These are phyloP conservation scores for Cladopsammia gracilis DNA, from an alignment of 64 coral and sea anemone genomes.

Conservation along the genomic window DNA sequence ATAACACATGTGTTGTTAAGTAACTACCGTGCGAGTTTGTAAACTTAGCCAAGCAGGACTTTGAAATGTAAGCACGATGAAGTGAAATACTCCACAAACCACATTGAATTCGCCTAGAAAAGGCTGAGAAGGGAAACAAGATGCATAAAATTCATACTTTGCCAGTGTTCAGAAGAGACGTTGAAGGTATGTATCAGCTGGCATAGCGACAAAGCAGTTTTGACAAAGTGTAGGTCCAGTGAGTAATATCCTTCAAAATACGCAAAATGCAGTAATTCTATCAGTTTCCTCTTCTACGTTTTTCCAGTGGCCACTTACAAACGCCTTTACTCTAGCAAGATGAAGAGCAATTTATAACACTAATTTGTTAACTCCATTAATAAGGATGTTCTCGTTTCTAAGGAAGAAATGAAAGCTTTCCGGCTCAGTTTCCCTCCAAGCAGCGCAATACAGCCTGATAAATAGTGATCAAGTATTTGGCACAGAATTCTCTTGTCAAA, in stretches of 20 bases:
- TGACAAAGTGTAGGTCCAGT: neutral
- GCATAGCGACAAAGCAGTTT: neutral
- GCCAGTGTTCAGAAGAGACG: neutral
- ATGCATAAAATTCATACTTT: conserved; percentile 4
- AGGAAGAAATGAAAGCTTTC: neutral
- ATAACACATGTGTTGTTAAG: conserved; percentile 9
- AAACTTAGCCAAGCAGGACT: too few species aligned
- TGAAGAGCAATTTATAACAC: neutral
- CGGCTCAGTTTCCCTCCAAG: neutral
- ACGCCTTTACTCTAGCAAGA: neutral
- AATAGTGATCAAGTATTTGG: neutral
- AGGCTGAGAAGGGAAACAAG: neutral
- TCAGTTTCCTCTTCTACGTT: neutral
- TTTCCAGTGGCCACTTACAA: neutral
- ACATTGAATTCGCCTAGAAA: neutral
- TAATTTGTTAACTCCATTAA: neutral
- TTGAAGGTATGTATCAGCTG: neutral
- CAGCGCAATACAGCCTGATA: neutral
- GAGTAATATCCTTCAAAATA: neutral
- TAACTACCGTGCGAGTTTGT: neutral
- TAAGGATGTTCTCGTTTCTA: conserved; percentile 25
- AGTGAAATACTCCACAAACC: neutral
- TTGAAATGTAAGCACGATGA: neutral
- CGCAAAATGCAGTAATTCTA: neutral
- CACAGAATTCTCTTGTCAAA: neutral